phyloP scores from a whole-genome alignment of 2,797 vertebrate genomes.

The Eleutherodactylus coqui region DNA sequence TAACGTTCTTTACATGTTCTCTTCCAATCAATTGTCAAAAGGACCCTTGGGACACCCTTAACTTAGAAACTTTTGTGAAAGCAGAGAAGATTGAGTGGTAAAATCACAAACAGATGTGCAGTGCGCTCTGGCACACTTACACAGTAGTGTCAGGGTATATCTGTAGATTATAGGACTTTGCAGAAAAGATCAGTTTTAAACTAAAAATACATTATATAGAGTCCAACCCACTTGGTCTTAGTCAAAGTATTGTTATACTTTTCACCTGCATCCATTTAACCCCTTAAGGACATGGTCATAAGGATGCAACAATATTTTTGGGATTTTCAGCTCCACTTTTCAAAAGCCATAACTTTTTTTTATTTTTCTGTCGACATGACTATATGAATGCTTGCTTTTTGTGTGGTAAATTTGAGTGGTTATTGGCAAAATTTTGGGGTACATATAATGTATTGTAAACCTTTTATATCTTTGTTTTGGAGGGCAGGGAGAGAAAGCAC shows the following conservation, averaged over 20 bases:
- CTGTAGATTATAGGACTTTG: neutral
- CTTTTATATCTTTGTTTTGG: no score
- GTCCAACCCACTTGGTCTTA: neutral
- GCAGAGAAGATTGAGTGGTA: neutral
- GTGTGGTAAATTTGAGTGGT: no score
- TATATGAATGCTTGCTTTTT: no score
- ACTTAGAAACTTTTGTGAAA: conserved; percentile 1
- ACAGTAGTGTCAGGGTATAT: neutral
- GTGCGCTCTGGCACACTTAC: neutral
- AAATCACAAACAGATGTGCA: conserved; percentile 23
- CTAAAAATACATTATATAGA: neutral
- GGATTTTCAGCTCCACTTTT: no score
- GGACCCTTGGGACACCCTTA: neutral
- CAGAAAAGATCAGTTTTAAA: neutral
- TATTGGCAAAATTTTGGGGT: no score
- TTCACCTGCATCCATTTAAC: neutral
- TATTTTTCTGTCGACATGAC: no score
- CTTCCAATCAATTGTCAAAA: conserved; percentile 5
- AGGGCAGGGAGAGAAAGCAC: no score
- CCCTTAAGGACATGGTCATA: no score
- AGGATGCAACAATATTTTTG: no score
- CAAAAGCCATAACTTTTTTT: no score
- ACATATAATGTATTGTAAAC: no score
- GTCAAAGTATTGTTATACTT: neutral
- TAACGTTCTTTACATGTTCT: conserved; percentile 30